phyloP scores from a whole-genome alignment of 2,797 vertebrate genomes.

The Sandelia bainsii region DNA sequence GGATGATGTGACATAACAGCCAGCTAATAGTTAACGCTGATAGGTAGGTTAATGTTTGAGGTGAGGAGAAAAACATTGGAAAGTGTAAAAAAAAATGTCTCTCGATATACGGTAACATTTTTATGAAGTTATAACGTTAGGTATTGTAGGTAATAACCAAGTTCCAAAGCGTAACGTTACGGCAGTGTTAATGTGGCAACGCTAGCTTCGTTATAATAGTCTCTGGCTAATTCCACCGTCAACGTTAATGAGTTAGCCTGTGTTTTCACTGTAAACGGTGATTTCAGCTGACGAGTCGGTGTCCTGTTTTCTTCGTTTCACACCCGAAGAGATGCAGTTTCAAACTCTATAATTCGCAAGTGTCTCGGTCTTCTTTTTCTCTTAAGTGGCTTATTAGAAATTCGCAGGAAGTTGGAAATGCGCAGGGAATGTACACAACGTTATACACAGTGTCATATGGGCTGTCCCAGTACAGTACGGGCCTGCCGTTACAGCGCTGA shows the following conservation, averaged over 20 bases:
- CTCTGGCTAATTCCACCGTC: conserved; percentile 13
- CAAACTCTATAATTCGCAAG: not conserved
- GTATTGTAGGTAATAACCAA: not conserved
- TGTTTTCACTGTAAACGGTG: conserved; percentile 16
- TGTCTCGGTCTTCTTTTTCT: not conserved
- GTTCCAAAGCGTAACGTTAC: not conserved
- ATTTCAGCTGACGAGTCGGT: not conserved
- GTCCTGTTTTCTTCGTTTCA: not conserved
- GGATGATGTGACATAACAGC: conserved; percentile 42
- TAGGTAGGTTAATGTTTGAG: conserved; percentile 4
- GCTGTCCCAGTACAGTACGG: conserved; percentile 21
- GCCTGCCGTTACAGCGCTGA: conserved; percentile 8
- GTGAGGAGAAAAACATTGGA: conserved; percentile 1
- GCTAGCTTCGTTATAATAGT: conserved; percentile 15
- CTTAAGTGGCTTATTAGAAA: not conserved
- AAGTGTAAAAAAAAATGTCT: not conserved
- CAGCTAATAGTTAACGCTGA: conserved; percentile 34
- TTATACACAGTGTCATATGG: conserved; percentile 5
- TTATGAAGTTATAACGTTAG: not conserved
- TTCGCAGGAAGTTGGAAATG: not conserved
- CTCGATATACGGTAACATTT: accelerated
- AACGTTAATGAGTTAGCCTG: conserved; percentile 7
- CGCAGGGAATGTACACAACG: conserved; percentile 27
- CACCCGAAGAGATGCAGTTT: not conserved
- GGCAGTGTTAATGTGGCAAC: not conserved